Percentiles rank a stretch among this genome's conserved stretches.
phyloP scores from a whole-genome alignment of 2,888 invertebrate species.

The Pelosia muscerda region DNA sequence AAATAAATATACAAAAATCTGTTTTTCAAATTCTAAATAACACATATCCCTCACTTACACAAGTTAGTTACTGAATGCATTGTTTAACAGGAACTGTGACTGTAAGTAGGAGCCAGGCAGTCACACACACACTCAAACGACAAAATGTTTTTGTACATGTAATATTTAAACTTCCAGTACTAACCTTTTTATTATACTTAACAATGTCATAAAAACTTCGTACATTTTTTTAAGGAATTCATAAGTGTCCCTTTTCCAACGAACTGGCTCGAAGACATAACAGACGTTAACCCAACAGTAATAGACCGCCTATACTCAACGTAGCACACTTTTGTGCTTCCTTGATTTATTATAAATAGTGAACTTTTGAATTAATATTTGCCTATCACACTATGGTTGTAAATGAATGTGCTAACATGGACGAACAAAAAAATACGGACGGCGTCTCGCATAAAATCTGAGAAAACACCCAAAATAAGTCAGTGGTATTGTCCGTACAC shows the following conservation, averaged over 20 bases:
- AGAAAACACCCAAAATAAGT: no score
- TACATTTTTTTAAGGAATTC: neutral
- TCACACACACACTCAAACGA: neutral
- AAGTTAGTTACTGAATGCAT: neutral
- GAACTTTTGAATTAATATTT: neutral
- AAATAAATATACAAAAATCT: neutral
- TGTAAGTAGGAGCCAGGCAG: neutral
- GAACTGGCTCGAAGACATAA: neutral
- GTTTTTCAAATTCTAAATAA: neutral
- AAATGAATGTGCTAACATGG: no score
- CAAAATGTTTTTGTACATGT: no score
- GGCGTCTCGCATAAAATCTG: no score
- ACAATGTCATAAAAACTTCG: neutral
- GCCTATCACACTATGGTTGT: neutral
- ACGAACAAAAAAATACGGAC: no score
- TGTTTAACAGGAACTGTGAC: neutral
- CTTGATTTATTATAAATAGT: neutral
- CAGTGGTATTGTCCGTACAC: no score
- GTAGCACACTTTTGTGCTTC: slow-evolving; percentile 1
- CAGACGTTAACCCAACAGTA: slow-evolving; percentile 2
- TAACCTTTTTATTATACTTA: neutral
- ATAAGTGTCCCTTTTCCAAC: neutral
- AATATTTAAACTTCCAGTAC: neutral
- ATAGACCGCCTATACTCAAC: neutral
- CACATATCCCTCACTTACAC: neutral